Evolutionary conservation across 2,888 invertebrate genomes (phyloP).

Genomic region (Chymomyza procnemis): DNA sequence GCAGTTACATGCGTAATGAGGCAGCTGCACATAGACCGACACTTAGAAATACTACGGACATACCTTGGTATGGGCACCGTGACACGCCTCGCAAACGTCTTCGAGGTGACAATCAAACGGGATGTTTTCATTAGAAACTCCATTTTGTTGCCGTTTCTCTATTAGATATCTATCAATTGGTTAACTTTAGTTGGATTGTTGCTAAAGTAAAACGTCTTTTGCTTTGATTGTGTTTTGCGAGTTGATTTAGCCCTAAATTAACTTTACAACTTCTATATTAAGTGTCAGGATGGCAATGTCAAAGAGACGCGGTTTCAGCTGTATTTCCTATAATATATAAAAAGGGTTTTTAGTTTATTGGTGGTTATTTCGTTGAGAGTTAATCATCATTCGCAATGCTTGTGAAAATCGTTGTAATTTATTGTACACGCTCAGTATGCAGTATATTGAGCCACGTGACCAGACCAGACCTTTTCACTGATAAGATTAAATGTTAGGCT

Average conservation of each 20-base stretch:
- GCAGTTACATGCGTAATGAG: slow-evolving; percentile 66
- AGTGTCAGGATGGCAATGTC: slow-evolving; percentile 76
- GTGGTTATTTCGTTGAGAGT: background rate
- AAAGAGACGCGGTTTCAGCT: slow-evolving; percentile 74
- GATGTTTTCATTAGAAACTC: slow-evolving; percentile 78
- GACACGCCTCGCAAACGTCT: slow-evolving; percentile 77
- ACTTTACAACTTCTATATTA: slow-evolving; percentile 63
- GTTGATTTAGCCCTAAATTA: slow-evolving; percentile 43
- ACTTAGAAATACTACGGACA: background rate
- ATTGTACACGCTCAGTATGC: background rate
- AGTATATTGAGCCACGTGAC: background rate
- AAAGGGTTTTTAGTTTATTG: background rate
- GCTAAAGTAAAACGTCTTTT: slow-evolving; percentile 5
- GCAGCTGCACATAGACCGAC: background rate
- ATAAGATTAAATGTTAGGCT: background rate
- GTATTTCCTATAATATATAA: slow-evolving; percentile 72
- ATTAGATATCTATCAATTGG: slow-evolving; percentile 9
- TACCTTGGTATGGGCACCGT: slow-evolving; percentile 79
- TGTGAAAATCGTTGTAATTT: background rate
- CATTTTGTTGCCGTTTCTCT: slow-evolving; percentile 65
- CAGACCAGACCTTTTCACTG: background rate
- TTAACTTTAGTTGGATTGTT: background rate
- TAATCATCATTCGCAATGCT: slow-evolving; percentile 55
- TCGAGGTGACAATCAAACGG: slow-evolving; percentile 76
- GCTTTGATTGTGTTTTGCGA: slow-evolving; percentile 15